Evolutionary conservation across 2,888 invertebrate species (phyloP).

Genomic region (Scaeva pyrastri): DNA sequence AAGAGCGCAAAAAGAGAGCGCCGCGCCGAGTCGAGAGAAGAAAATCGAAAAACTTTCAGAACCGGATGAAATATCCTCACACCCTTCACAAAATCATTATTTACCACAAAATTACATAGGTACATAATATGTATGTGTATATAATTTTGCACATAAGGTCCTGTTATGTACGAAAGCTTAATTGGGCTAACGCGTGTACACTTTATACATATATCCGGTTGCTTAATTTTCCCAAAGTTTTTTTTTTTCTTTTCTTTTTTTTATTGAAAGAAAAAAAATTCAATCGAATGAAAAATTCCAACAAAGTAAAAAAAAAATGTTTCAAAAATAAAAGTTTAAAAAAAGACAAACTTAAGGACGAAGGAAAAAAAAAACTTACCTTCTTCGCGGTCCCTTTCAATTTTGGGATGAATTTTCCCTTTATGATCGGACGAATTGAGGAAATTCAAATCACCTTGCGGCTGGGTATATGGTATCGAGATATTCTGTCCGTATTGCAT

Average conservation of each 20-base stretch:
- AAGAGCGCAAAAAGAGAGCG: not conserved
- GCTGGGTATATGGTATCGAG: slow-evolving; percentile 84
- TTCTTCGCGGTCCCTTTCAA: slow-evolving; percentile 84
- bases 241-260: too few species aligned
- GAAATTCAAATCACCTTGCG: slow-evolving; percentile 84
- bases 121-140: not conserved
- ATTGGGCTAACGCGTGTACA: slow-evolving; percentile 52
- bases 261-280: too few species aligned
- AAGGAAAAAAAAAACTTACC: slow-evolving; percentile 81
- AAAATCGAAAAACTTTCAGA: slow-evolving; percentile 54
- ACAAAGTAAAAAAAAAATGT: not conserved
- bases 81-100: slow-evolving; percentile 43
- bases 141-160: slow-evolving; percentile 13
- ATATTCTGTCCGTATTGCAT: slow-evolving; percentile 85
- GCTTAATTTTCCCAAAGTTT: not conserved
- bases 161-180: slow-evolving; percentile 44
- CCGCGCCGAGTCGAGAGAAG: too few species aligned
- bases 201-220: slow-evolving; percentile 30
- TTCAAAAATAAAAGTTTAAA: not conserved
- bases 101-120: slow-evolving; percentile 30
- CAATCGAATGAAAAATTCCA: not conserved
- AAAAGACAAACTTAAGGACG: slow-evolving; percentile 19
- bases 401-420: slow-evolving; percentile 84
- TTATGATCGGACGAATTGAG: slow-evolving; percentile 84
- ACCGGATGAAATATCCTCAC: slow-evolving; percentile 63